These are phyloP conservation scores for Carapus acus DNA, from an alignment of 2,797 vertebrate species.

Conservation along the genomic window DNA sequence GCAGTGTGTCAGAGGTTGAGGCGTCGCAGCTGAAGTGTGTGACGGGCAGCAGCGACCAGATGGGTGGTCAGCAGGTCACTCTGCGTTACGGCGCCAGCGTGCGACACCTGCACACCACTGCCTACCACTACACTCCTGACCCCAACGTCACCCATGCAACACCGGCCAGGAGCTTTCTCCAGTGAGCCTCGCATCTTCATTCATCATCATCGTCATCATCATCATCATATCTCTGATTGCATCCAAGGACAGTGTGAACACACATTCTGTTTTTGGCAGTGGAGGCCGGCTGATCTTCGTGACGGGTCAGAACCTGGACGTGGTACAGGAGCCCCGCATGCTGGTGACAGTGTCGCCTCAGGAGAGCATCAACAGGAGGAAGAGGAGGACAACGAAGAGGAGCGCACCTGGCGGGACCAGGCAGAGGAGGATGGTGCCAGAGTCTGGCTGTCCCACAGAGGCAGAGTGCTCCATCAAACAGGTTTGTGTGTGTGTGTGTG, in stretches of 20 bases:
- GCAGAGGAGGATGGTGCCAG: slow-evolving; percentile 66
- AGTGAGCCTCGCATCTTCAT: slow-evolving; percentile 68
- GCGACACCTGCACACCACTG: slow-evolving; percentile 69
- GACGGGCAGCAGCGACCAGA: slow-evolving; percentile 77
- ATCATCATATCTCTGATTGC: no score
- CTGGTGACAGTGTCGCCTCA: slow-evolving; percentile 73
- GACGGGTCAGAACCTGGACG: slow-evolving; percentile 85
- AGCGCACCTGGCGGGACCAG: slow-evolving; percentile 25
- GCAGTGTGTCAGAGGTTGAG: slow-evolving; percentile 75
- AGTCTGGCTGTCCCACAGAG: slow-evolving; percentile 65
- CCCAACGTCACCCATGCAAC: slow-evolving; percentile 84
- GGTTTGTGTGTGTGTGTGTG: slow-evolving; percentile 49
- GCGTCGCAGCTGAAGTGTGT: slow-evolving; percentile 78
- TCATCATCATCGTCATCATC: no score
- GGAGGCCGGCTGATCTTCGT: slow-evolving; percentile 85
- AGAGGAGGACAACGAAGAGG: slow-evolving; percentile 43
- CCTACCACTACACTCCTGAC: slow-evolving; percentile 83
- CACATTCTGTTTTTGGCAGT: slow-evolving; percentile 62
- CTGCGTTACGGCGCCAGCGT: slow-evolving; percentile 79
- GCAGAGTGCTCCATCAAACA: slow-evolving; percentile 69
- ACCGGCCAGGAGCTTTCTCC: slow-evolving; percentile 87
- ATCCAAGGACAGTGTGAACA: no score
- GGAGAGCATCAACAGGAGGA: slow-evolving; percentile 44
- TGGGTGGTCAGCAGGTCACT: slow-evolving; percentile 73
- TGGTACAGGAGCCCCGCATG: slow-evolving; percentile 89